phyloP scores from a whole-genome alignment of 2,888 invertebrate species.

The Ommatoiulus sabulosus region DNA sequence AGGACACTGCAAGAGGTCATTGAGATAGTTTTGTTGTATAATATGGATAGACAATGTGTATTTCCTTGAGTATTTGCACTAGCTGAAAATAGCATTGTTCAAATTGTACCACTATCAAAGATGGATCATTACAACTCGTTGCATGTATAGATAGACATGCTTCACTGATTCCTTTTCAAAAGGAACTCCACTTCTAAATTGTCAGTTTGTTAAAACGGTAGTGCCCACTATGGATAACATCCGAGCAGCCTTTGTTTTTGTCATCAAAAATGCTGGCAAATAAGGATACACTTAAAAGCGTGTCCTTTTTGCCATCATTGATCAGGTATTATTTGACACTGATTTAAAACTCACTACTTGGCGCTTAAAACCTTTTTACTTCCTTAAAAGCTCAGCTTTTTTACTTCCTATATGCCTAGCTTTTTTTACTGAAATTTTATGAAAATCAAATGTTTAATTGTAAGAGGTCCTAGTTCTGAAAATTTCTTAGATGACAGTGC shows the following conservation, averaged over 20 bases:
- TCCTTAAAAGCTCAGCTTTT: no score
- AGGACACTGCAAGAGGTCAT: background rate
- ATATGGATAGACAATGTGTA: background rate
- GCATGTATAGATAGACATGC: background rate
- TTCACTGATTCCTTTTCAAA: background rate
- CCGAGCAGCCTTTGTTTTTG: background rate
- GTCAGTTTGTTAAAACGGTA: background rate
- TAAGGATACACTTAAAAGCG: background rate
- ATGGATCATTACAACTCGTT: conserved; percentile 4
- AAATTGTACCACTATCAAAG: background rate
- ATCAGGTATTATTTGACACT: background rate
- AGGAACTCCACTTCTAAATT: background rate
- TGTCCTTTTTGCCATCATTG: background rate
- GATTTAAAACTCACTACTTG: background rate
- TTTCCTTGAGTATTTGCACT: background rate
- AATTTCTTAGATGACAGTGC: no score
- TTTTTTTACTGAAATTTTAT: no score
- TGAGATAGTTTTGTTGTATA: background rate
- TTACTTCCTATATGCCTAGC: no score
- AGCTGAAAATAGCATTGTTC: background rate
- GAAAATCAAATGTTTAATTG: no score
- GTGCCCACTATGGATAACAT: background rate
- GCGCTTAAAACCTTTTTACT: no score
- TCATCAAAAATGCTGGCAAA: background rate
- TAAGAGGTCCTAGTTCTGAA: no score